Base-by-base conservation (phyloP, 2,888 invertebrate genomes). In the Tipula confusa region DNA sequence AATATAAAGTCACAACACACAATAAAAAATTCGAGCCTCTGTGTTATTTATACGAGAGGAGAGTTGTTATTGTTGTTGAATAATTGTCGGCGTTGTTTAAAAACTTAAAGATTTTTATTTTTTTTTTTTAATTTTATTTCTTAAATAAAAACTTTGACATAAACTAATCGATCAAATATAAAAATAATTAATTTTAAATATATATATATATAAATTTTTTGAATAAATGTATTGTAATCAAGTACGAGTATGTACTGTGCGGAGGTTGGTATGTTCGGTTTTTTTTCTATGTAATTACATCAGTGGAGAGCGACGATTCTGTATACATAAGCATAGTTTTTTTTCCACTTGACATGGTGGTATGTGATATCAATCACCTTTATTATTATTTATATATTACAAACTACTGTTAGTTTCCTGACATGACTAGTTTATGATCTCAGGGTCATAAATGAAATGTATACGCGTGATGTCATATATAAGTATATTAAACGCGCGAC, bases 41-140 rank as follows among this genome's bases (percentile, higher is more conserved):
- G 64, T 64, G 64, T 64, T 64, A 18, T 64, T 18, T n/a, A n/a
- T n/a, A n/a, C 64, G 24, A 64, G 64, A 64, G 64, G 64, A 24
- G 18, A 64, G 64, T 64, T 64, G 64, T 64, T 64, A 24, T 64
- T 64, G 24, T 64, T 64, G 64, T 64, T 64, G 24, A 64, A 64
- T 64, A 64, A 64, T 64, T 64, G 64, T 64, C 64, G 64, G 64
- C 64, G 64, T 64, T 64, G 64, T 64, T 64, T 64, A 64, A 64
- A 64, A 38, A 38, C 38, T 38, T 24, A 64, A 64, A 64, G 64
- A 24, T 64, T n/a, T n/a, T n/a, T n/a, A 33, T 7, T 33, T 43
- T 43, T 43, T 4, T 64, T 33, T 33, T 33, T 33, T 33, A 9
- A 33, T 11, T 24, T 64, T 64, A 64, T 64, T 64, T 64, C 64